A percentile compares a stretch with the other conserved stretches of the same genome.
Conservation (phyloP, 2,797 vertebrate genomes). For the Anas bernieri region DNA sequence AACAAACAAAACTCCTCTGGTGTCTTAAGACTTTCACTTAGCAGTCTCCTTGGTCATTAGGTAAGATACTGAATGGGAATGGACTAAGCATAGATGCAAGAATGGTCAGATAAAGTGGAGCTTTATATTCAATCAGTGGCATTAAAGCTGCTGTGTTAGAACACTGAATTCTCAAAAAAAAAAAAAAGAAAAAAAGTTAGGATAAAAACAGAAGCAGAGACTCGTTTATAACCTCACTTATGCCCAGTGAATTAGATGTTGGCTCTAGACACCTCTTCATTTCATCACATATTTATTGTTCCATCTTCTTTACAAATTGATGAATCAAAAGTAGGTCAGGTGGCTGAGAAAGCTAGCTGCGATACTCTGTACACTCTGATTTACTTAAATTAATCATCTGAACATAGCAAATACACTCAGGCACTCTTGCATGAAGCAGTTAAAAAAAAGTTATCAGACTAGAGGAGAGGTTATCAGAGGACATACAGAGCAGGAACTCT, state of each 20-base stretch:
- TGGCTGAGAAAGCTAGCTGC: slow-evolving; percentile 31
- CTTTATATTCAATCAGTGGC: not conserved
- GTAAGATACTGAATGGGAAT: not conserved
- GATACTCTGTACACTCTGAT: not conserved
- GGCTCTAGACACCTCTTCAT: not conserved
- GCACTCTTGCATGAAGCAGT: not conserved
- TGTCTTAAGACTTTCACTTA: not conserved
- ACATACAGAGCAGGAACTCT: not conserved
- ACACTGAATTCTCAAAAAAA: not conserved
- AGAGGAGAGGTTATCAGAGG: not conserved
- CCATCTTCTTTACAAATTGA: slow-evolving; percentile 4
- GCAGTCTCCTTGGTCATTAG: not conserved
- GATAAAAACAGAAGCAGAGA: not conserved
- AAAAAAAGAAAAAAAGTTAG: not conserved
- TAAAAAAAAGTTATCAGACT: not conserved
- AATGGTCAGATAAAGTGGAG: not conserved
- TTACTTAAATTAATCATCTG: slow-evolving; percentile 48
- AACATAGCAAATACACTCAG: not conserved
- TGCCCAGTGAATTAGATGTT: not conserved
- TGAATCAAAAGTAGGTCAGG: not conserved
- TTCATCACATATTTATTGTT: not conserved
- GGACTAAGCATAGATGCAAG: not conserved
- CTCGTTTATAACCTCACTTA: not conserved
- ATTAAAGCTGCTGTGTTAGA: not conserved
- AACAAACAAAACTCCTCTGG: not conserved